These are phyloP conservation scores for Syrphus vitripennis DNA, from an alignment of 2,888 invertebrate genomes.

Conservation along the genomic window DNA sequence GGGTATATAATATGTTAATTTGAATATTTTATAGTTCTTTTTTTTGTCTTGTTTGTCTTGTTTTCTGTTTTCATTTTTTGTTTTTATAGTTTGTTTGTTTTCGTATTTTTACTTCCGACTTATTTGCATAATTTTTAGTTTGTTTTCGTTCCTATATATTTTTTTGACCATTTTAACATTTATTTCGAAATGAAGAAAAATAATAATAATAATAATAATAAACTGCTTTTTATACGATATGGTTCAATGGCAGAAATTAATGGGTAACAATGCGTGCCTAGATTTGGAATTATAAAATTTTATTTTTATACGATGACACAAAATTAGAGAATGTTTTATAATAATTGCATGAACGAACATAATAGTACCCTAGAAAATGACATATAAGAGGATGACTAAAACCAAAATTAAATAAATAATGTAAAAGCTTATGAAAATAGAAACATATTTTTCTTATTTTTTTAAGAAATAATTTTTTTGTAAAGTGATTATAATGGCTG, in stretches of 20 bases:
- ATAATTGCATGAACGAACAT: too few species aligned
- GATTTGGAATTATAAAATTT: neutral
- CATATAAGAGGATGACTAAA: too few species aligned
- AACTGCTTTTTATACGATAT: neutral
- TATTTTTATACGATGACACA: neutral
- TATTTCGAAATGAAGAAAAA: neutral
- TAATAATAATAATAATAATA: too few species aligned
- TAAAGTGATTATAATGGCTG: too few species aligned
- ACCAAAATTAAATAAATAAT: too few species aligned
- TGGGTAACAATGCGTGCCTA: neutral
- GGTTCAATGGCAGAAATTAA: neutral
- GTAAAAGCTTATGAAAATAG: too few species aligned
- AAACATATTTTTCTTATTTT: too few species aligned
- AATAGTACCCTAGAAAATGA: too few species aligned
- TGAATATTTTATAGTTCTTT: neutral
- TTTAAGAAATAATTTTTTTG: too few species aligned
- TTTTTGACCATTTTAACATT: neutral
- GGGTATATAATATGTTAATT: neutral
- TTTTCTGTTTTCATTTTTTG: neutral
- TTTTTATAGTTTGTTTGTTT: neutral
- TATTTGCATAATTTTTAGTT: neutral
- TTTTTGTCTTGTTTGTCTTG: too few species aligned
- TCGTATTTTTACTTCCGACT: neutral
- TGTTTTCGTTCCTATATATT: neutral
- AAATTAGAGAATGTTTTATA: too few species aligned